Percentiles rank a stretch among this genome's conserved stretches.
Evolutionary conservation across 1,140 invertebrate species (phyloP).

Genomic region (Heliconius congener): DNA sequence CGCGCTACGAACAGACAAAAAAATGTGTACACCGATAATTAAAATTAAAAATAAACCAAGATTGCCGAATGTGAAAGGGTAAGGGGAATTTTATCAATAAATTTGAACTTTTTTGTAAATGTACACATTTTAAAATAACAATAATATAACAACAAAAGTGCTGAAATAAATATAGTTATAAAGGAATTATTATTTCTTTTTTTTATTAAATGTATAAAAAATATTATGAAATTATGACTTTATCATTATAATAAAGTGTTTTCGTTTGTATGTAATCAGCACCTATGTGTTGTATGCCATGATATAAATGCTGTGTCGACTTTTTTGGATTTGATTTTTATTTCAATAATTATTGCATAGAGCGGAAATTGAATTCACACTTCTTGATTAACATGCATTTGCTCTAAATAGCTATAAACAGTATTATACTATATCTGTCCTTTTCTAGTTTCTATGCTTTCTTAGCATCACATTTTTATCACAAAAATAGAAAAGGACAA

Average conservation of each 20-base stretch:
- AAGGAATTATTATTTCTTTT: not conserved
- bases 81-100: not conserved
- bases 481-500: too few species aligned
- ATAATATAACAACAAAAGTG: slow-evolving; percentile 41
- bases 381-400: too few species aligned
- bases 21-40: slow-evolving; percentile 48
- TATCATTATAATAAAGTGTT: not conserved
- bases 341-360: not conserved
- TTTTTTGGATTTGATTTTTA: not conserved
- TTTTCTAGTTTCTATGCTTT: too few species aligned
- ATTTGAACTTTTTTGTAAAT: not conserved
- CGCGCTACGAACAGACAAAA: slow-evolving; percentile 49
- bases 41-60: not conserved
- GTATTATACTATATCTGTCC: not conserved
- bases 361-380: too few species aligned
- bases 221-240: not conserved
- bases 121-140: slow-evolving; percentile 55
- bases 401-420: not conserved
- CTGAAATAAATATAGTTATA: slow-evolving; percentile 19
- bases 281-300: slow-evolving; percentile 28
- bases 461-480: too few species aligned
- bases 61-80: not conserved
- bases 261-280: slow-evolving; percentile 15
- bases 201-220: not conserved
- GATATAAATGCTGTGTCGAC: slow-evolving; percentile 16